Percentiles rank a stretch among this genome's conserved stretches.
Conservation (phyloP, 2,797 vertebrate species). For the Pseudotriccus pelzelni region DNA sequence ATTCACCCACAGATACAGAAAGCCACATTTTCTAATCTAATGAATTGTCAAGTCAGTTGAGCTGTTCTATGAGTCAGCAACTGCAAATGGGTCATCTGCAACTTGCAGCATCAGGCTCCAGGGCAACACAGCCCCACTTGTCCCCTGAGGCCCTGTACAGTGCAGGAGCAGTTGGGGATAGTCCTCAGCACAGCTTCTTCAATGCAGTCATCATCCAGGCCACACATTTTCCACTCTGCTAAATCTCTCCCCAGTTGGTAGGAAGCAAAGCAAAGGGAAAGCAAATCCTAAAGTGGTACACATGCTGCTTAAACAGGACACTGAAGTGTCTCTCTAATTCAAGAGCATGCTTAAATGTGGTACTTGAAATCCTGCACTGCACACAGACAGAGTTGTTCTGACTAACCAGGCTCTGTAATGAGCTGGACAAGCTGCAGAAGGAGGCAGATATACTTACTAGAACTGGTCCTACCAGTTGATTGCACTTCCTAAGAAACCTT, state of each 20-base stretch:
- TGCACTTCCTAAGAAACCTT: not conserved
- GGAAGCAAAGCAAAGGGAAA: not conserved
- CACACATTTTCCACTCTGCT: not conserved
- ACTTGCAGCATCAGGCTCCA: not conserved
- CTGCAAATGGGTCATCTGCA: not conserved
- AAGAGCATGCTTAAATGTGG: not conserved
- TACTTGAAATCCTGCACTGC: not conserved
- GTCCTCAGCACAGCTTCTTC: not conserved
- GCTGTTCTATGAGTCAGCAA: conserved; percentile 15
- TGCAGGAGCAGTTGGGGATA: not conserved
- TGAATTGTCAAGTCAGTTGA: not conserved
- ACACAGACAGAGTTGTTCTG: not conserved
- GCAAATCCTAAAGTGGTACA: not conserved
- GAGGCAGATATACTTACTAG: not conserved
- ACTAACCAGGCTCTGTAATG: not conserved
- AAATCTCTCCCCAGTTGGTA: not conserved
- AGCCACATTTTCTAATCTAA: not conserved
- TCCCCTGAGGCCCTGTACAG: not conserved
- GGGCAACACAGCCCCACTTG: not conserved
- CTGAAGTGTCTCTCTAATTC: not conserved
- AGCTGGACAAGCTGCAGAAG: not conserved
- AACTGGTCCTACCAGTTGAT: not conserved
- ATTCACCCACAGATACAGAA: conserved; percentile 11
- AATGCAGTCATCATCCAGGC: not conserved
- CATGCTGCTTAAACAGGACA: not conserved